These are phyloP conservation scores for Sigmodon hispidus DNA, from an alignment of 2,113 vertebrate species.

Conservation along the genomic window DNA sequence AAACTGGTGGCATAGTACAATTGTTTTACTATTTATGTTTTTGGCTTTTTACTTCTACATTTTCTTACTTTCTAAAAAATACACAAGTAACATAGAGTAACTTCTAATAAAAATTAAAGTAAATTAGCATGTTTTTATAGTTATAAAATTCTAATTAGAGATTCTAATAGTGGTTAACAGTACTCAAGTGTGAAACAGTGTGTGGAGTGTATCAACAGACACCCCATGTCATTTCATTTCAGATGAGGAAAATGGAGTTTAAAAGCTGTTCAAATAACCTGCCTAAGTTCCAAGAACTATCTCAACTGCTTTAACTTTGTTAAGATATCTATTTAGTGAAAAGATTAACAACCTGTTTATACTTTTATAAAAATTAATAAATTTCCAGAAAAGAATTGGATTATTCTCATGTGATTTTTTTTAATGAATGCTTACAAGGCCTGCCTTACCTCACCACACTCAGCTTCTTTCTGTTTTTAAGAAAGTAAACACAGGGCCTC, in stretches of 20 bases:
- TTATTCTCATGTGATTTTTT: background rate
- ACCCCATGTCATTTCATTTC: background rate
- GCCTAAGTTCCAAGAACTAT: rapidly evolving
- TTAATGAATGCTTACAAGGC: background rate
- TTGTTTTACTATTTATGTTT: background rate
- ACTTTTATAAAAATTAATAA: background rate
- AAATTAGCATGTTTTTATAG: too few relatives aligned
- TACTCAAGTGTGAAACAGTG: background rate
- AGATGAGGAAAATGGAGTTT: background rate
- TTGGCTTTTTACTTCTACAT: background rate
- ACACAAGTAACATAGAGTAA: background rate
- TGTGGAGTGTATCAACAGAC: background rate
- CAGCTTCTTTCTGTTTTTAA: background rate
- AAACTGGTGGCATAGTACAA: background rate
- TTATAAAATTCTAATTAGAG: too few relatives aligned
- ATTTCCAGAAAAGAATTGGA: background rate
- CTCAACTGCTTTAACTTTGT: background rate
- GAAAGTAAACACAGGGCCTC: too few relatives aligned
- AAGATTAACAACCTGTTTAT: background rate
- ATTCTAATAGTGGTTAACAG: background rate
- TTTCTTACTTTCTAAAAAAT: background rate
- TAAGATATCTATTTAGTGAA: background rate
- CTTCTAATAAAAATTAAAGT: background rate
- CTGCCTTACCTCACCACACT: background rate
- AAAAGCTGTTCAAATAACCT: background rate